Percentiles rank a stretch among this genome's conserved stretches.
Evolutionary conservation across 2,113 vertebrate genomes (phyloP).

Genomic region (Campylomormyrus numenius): DNA sequence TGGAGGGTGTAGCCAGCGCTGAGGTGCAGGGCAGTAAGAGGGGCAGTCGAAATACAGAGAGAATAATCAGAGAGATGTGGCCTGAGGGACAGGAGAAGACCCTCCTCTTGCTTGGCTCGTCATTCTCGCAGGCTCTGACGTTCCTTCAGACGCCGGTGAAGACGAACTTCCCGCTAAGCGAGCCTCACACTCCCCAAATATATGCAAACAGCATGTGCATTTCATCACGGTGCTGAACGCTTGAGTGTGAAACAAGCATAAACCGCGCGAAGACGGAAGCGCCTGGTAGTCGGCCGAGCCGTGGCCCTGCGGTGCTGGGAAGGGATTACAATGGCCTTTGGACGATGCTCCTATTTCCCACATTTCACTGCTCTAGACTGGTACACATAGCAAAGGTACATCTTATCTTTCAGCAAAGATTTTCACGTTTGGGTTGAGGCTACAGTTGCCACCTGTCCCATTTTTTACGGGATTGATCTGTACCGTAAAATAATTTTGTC

Average conservation of each 20-base stretch:
- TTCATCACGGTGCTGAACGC: slow-evolving; percentile 43
- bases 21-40: background rate
- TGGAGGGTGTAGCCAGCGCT: background rate
- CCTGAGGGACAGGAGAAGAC: background rate
- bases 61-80: background rate
- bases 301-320: background rate
- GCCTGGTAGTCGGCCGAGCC: background rate
- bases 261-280: slow-evolving; percentile 32
- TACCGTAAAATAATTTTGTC: background rate
- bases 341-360: background rate
- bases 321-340: background rate
- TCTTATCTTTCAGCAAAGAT: background rate
- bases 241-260: slow-evolving; percentile 45
- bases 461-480: background rate
- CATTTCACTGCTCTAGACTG: background rate
- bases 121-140: background rate
- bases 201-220: slow-evolving; percentile 50
- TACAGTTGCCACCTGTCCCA: background rate
- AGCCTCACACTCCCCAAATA: slow-evolving; percentile 38
- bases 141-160: background rate
- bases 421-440: background rate
- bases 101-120: background rate
- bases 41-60: background rate
- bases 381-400: background rate
- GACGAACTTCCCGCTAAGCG: background rate